A percentile compares a stretch with the other conserved stretches of the same genome.
Conservation (phyloP, 2,113 vertebrate genomes). For the Mobula hypostoma region DNA sequence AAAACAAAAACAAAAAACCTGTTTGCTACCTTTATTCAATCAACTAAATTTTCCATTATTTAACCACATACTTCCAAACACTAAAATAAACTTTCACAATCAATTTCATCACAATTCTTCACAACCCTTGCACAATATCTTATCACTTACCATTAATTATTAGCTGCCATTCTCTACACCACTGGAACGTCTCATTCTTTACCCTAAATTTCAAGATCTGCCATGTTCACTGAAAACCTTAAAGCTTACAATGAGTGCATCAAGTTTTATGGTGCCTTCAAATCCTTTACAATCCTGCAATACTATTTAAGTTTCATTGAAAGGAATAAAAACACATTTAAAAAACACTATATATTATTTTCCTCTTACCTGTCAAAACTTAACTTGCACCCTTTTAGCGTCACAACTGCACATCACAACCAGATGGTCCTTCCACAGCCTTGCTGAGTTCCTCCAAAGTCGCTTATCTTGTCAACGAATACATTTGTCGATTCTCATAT, state of each 20-base stretch:
- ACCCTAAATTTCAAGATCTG: not conserved
- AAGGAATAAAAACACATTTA: slow-evolving; percentile 39
- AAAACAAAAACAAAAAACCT: not conserved
- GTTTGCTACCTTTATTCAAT: not conserved
- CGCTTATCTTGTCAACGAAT: slow-evolving; percentile 34
- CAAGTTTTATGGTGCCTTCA: slow-evolving; percentile 13
- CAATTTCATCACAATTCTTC: slow-evolving; percentile 25
- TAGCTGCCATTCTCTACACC: not conserved
- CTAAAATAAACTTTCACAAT: slow-evolving; percentile 8
- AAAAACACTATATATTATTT: slow-evolving; percentile 37
- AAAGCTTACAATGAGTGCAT: not conserved
- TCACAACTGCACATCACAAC: slow-evolving; percentile 36
- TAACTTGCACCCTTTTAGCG: slow-evolving; percentile 38
- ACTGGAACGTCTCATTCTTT: not conserved
- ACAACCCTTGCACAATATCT: slow-evolving; percentile 3
- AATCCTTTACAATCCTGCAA: not conserved
- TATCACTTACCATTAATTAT: slow-evolving; percentile 4
- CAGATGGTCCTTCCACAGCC: slow-evolving; percentile 38
- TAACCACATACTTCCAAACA: slow-evolving; percentile 12
- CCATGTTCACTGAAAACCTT: not conserved
- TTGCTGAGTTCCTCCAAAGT: slow-evolving; percentile 36
- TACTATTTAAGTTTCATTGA: slow-evolving; percentile 15
- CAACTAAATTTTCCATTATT: slow-evolving; percentile 28
- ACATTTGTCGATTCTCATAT: slow-evolving; percentile 35
- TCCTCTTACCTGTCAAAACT: slow-evolving; percentile 37